Base-by-base conservation (phyloP, 2,888 invertebrate species). In the Microplitis deprimator region DNA sequence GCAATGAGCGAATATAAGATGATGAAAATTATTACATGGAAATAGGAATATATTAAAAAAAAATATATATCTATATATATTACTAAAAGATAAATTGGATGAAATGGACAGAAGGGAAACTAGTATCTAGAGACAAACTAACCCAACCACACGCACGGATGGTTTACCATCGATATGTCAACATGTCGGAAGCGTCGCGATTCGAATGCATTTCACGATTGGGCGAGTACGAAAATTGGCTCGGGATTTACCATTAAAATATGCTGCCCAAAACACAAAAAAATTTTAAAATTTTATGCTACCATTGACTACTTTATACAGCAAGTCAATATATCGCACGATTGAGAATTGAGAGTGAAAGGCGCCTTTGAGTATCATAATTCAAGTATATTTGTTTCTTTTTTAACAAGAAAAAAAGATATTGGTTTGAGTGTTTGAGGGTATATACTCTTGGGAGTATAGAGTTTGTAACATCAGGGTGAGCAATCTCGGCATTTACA, bases 121-220 rank as follows among this genome's bases (percentile, higher is more conserved):
- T 50, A 68, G 59, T 69, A 38, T 61, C 64, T 16, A 69, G 64
- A 69, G 73, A 77, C 73, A 73, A 77, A 73, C 69, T 59, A 76
- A 73, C 77, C 77, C 39, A 71, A 74, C 74, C 71, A 71, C 62
- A 77, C 77, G 77, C 77, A 77, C 74, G 74, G 77, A 74, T 77
- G 77, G 77, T 71, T 77, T 77, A 74, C 74, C 77, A 71, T 77
- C 77, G 74, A 74, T 77, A 77, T 77, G 77, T 77, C 77, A 77
- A 77, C 79, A 75, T 75, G 73, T 71, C 74, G 74, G 74, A 75
- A 77, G 74, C 71, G 76, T 74, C 79, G 40, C 76, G 79, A 83
- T 82, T 81, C 81, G 82, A 83, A 83, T 82, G 77, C 76, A 79
- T 82, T 83, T 83, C 79, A 83, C 80, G 82, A 80, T 83, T 79